These are phyloP conservation scores for Acanthosepion lycidas DNA, from an alignment of 2,888 invertebrate genomes.

Conservation along the genomic window DNA sequence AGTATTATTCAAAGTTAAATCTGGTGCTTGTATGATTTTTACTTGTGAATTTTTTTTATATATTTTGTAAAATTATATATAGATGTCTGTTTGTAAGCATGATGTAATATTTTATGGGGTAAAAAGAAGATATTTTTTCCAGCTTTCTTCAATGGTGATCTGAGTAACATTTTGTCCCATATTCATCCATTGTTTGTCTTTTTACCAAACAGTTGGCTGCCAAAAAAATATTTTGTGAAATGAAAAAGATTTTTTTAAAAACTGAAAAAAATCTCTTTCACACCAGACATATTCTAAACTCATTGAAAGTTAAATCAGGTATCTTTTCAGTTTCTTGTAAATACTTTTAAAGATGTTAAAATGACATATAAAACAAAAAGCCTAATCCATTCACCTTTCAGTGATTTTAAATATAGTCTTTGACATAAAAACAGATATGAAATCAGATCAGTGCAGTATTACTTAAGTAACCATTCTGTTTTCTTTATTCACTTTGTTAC, in stretches of 20 bases:
- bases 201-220: slow-evolving; percentile 15
- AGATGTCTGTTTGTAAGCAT: background rate
- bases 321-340: too few species aligned
- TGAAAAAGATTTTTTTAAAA: background rate
- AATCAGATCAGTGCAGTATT: too few species aligned
- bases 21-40: background rate
- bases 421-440: too few species aligned
- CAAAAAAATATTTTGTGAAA: background rate
- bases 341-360: too few species aligned
- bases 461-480: too few species aligned
- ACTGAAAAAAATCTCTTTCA: too few species aligned
- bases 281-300: too few species aligned
- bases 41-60: background rate
- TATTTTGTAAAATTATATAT: background rate
- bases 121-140: background rate
- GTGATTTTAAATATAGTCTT: too few species aligned
- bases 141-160: background rate
- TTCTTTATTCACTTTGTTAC: too few species aligned
- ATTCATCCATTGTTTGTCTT: background rate
- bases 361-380: too few species aligned
- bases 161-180: background rate
- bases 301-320: too few species aligned
- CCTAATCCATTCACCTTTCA: too few species aligned
- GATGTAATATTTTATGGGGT: background rate
- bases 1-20: background rate